Evolutionary conservation across 2,888 invertebrate genomes (phyloP).

Genomic region (Hirtodrosophila histrioides): DNA sequence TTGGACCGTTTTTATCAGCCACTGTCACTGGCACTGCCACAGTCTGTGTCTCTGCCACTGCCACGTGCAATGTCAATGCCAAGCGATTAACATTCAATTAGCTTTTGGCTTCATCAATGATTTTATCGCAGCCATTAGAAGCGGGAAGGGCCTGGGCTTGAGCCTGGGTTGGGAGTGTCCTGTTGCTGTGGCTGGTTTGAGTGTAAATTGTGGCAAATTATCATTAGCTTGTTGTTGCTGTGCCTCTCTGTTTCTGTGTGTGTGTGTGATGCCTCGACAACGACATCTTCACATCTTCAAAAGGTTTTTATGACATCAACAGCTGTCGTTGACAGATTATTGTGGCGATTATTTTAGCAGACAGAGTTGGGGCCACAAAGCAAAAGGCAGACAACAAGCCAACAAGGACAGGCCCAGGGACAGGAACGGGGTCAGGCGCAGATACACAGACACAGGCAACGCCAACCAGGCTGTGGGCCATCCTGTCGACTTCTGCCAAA

Average conservation of each 20-base stretch:
- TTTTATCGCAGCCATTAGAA: constrained; percentile 81
- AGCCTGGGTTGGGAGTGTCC: constrained; percentile 12
- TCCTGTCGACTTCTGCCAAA: background rate
- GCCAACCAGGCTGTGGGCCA: constrained; percentile 11
- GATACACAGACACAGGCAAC: constrained; percentile 8
- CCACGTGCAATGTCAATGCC: constrained; percentile 76
- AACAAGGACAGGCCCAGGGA: constrained; percentile 1
- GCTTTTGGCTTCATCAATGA: constrained; percentile 79
- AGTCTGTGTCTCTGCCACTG: constrained; percentile 10
- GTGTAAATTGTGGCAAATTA: constrained; percentile 82
- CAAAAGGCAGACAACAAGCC: constrained; percentile 46
- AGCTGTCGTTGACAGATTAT: constrained; percentile 84
- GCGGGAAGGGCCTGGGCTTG: constrained; percentile 9
- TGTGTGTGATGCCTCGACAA: constrained; percentile 39
- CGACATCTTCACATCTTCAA: constrained; percentile 76
- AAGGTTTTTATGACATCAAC: constrained; percentile 84
- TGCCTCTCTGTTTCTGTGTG: constrained; percentile 24
- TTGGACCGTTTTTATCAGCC: constrained; percentile 22
- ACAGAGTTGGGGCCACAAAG: constrained; percentile 43
- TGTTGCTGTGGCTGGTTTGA: constrained; percentile 54
- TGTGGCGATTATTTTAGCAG: constrained; percentile 83
- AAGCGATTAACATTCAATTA: constrained; percentile 82
- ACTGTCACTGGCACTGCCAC: constrained; percentile 7
- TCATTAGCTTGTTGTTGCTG: constrained; percentile 68
- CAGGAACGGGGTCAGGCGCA: constrained; percentile 4